These are phyloP conservation scores for Serrognathus titanus DNA, from an alignment of 2,888 invertebrate species.

Conservation along the genomic window DNA sequence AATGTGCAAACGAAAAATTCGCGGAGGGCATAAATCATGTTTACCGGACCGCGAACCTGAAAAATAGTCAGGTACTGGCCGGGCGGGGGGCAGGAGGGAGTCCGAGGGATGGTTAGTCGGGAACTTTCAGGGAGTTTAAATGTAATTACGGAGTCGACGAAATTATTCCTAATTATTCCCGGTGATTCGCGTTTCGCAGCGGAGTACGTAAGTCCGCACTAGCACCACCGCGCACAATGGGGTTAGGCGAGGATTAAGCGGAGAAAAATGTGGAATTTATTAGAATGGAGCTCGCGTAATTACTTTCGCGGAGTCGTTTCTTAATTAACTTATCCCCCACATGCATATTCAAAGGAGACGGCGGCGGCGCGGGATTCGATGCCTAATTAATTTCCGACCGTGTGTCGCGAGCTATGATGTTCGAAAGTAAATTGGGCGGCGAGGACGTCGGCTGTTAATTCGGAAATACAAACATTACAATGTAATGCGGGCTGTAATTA, in stretches of 20 bases:
- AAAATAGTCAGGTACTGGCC: too few relatives aligned
- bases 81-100: too few relatives aligned
- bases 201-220: constrained; percentile 20
- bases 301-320: constrained; percentile 19
- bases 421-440: too few relatives aligned
- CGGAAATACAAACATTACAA: too few relatives aligned
- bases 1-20: too few relatives aligned
- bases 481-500: too few relatives aligned
- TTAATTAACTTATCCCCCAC: constrained; percentile 24
- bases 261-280: constrained; percentile 28
- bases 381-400: not conserved
- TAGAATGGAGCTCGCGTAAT: constrained; percentile 25
- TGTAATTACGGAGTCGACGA: constrained; percentile 22
- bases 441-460: too few relatives aligned
- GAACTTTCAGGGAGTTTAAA: constrained; percentile 10
- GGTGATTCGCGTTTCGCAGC: constrained; percentile 14
- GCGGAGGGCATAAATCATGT: too few relatives aligned
- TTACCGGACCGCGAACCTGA: too few relatives aligned
- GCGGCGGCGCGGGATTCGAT: not conserved
- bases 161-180: constrained; percentile 27
- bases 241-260: constrained; percentile 19
- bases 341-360: constrained; percentile 2
- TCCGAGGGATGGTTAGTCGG: too few relatives aligned
- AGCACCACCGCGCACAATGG: constrained; percentile 8
- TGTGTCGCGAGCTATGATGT: too few relatives aligned